phyloP scores from a whole-genome alignment of 2,888 invertebrate species.

The Synanthedon vespiformis region DNA sequence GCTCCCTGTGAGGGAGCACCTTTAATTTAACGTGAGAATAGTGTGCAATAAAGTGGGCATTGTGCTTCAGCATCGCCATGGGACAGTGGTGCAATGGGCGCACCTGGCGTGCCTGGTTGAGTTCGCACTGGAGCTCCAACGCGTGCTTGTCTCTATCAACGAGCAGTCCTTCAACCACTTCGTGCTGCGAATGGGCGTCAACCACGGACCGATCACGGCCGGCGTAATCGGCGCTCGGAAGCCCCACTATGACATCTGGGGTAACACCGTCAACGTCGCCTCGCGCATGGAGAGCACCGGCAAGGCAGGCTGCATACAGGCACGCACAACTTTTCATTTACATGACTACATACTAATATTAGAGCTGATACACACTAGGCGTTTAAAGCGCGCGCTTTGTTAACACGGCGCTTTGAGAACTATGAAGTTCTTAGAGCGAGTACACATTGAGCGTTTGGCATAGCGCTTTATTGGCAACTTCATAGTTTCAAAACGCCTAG shows the following conservation, averaged over 20 bases:
- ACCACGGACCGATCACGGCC: slow-evolving; percentile 95
- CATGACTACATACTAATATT: too few relatives aligned
- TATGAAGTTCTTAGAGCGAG: too few relatives aligned
- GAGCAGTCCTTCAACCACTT: slow-evolving; percentile 97
- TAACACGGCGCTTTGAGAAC: too few relatives aligned
- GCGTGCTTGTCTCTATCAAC: slow-evolving; percentile 91
- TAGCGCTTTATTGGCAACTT: too few relatives aligned
- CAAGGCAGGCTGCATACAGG: slow-evolving; percentile 94
- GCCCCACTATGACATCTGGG: slow-evolving; percentile 97
- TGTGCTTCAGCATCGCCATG: slow-evolving; percentile 44
- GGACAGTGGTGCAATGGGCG: slow-evolving; percentile 81
- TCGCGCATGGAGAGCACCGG: slow-evolving; percentile 98
- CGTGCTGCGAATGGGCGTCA: slow-evolving; percentile 92
- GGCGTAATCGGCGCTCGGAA: slow-evolving; percentile 96
- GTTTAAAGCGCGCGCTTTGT: too few relatives aligned
- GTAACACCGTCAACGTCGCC: slow-evolving; percentile 97
- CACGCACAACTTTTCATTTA: slow-evolving; percentile 29
- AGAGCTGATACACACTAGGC: too few relatives aligned
- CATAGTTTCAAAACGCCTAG: too few relatives aligned
- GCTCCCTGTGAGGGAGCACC: too few relatives aligned
- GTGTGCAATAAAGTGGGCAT: too few relatives aligned
- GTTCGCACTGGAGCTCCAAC: slow-evolving; percentile 90
- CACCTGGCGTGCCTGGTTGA: slow-evolving; percentile 88
- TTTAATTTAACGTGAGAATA: too few relatives aligned
- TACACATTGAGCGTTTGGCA: too few relatives aligned